Conservation (phyloP, 1,140 invertebrate species). For the Monomorium pharaonis region DNA sequence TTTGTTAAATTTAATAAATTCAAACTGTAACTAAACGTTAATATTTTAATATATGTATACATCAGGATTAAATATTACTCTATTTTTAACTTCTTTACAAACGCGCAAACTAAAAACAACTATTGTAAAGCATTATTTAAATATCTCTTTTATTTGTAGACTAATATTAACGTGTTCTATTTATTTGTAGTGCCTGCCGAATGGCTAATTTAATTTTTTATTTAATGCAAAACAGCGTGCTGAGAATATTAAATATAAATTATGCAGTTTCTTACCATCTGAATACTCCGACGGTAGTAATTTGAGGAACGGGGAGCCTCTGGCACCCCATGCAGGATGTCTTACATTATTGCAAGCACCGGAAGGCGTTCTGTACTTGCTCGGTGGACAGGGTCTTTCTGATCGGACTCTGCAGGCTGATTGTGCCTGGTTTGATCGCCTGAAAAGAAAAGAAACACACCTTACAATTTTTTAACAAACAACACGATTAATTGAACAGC, state of each 20-base stretch:
- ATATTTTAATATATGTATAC: background rate
- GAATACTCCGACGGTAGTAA: conserved; percentile 92
- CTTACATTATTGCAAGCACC: conserved; percentile 98
- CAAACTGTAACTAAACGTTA: background rate
- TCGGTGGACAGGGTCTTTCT: conserved; percentile 88
- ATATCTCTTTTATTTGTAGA: background rate
- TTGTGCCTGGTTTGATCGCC: conserved; percentile 71
- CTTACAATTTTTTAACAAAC: background rate
- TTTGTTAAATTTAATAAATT: background rate
- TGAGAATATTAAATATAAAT: background rate
- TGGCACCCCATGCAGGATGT: conserved; percentile 94
- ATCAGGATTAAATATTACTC: background rate
- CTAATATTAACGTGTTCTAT: background rate
- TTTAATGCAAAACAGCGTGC: background rate
- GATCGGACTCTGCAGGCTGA: conserved; percentile 73
- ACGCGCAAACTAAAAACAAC: too few species aligned
- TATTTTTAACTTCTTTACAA: background rate
- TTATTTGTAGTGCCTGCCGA: background rate
- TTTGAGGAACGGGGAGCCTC: conserved; percentile 93
- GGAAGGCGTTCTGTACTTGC: conserved; percentile 92
- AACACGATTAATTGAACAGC: background rate
- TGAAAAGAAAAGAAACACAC: conserved; percentile 56
- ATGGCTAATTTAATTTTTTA: background rate
- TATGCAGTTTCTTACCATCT: conserved; percentile 88
- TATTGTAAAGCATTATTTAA: background rate